Base-by-base conservation (phyloP, 2,797 vertebrate species). In the Gastrophryne carolinensis region DNA sequence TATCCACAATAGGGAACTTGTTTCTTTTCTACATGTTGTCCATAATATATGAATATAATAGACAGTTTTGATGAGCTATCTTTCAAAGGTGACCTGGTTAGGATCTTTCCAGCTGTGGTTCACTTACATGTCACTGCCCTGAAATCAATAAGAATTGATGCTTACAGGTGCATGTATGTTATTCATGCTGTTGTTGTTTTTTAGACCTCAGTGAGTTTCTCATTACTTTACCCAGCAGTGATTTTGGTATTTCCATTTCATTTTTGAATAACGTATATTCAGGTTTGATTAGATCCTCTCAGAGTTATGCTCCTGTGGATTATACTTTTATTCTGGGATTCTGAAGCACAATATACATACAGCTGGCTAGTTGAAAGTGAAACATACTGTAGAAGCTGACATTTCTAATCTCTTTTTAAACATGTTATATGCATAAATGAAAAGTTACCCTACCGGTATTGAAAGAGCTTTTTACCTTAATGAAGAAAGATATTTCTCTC, bases 181-280 rank as follows among this genome's bases (percentile, higher is more conserved):
- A 49, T 56, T 50, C 30, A 50, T 11, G 0, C 5, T 72, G 70
- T 60, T 75, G 24, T 75, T 61, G 77, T 80, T 80, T 21, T 65
- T 84, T 75, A 85, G 79, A 65, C 61, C 71, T 78, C 52, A 81
- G 67, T 76, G 15, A 50, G 3, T 68, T 84, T 82, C 79, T 75
- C 23, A 50, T 77, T 82, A 70, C 63, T 80, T 82, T 83, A 35
- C 61, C 68, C 79, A 82, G 3, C 12, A 24, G 71, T 30, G 62
- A 2, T 79, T 81, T 80, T 72, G 70, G 71, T 80, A 61, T 63
- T 37, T 34, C 23, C 60, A 23, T 84, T 41, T 53, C 54, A 10
- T 67, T 81, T 80, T 71, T 80, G 29, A 81, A 52, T 65, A 69
- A 15, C 26, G 53, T 57, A 19, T 70, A 24, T 69, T 81, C 24